A percentile compares a stretch with the other conserved stretches of the same genome.
phyloP scores from a whole-genome alignment of 2,113 vertebrate species.

The Podarcis cretensis region DNA sequence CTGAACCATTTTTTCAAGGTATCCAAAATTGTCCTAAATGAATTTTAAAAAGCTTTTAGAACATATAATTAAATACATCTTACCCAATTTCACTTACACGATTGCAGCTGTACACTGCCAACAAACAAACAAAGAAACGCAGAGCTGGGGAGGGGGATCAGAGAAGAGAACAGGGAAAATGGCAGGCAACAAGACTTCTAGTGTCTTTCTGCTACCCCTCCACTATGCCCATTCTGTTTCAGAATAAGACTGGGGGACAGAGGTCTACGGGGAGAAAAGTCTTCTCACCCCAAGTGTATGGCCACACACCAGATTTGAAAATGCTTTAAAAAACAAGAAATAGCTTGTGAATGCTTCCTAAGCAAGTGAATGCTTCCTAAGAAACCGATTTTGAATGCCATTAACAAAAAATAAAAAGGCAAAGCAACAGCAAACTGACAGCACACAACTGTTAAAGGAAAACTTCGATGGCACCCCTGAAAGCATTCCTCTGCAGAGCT shows the following conservation, averaged over 20 bases:
- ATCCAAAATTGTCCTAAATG: background rate
- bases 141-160: too few relatives aligned
- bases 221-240: too few relatives aligned
- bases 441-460: background rate
- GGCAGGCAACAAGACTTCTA: too few relatives aligned
- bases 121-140: too few relatives aligned
- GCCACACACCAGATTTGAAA: background rate
- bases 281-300: background rate
- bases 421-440: background rate
- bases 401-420: background rate
- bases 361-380: background rate
- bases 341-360: background rate
- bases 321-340: background rate
- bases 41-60: background rate
- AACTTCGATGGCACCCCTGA: background rate
- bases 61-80: background rate
- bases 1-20: background rate
- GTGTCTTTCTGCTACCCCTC: too few relatives aligned
- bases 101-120: too few relatives aligned
- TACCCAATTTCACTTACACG: too few relatives aligned
- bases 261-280: too few relatives aligned
- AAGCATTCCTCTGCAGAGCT: background rate
- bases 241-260: too few relatives aligned
- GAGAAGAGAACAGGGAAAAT: too few relatives aligned
- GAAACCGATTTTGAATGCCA: background rate